Conservation (phyloP, 2,113 vertebrate genomes). For the Heliornis fulica region DNA sequence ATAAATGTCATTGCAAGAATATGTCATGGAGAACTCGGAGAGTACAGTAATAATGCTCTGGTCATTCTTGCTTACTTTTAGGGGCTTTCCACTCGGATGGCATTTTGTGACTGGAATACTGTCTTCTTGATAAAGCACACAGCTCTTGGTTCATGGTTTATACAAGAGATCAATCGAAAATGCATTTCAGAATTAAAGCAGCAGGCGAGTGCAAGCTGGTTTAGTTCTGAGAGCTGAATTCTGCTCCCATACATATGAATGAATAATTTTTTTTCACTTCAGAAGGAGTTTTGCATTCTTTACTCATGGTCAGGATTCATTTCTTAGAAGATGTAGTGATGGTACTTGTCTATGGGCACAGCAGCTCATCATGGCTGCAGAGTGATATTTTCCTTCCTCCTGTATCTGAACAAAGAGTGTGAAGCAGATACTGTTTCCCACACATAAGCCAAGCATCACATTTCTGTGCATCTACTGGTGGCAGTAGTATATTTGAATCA, state of each 20-base stretch:
- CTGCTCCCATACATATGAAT: not conserved
- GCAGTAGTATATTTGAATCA: not conserved
- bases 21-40: not conserved
- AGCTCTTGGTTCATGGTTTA: not conserved
- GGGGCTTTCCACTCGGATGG: not conserved
- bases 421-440: not conserved
- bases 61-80: not conserved
- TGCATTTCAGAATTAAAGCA: not conserved
- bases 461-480: not conserved
- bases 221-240: not conserved
- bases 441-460: not conserved
- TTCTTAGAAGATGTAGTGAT: not conserved
- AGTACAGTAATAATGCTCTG: not conserved
- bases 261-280: not conserved
- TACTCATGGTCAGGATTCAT: not conserved
- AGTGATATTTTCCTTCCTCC: not conserved
- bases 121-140: conserved; percentile 22
- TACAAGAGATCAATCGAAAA: not conserved
- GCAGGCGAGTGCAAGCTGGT: not conserved
- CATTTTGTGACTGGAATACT: not conserved
- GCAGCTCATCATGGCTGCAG: not conserved
- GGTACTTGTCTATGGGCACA: not conserved
- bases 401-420: not conserved
- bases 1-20: not conserved
- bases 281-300: not conserved